Base-by-base conservation (phyloP, 2,113 vertebrate genomes). In the Chionomys nivalis region DNA sequence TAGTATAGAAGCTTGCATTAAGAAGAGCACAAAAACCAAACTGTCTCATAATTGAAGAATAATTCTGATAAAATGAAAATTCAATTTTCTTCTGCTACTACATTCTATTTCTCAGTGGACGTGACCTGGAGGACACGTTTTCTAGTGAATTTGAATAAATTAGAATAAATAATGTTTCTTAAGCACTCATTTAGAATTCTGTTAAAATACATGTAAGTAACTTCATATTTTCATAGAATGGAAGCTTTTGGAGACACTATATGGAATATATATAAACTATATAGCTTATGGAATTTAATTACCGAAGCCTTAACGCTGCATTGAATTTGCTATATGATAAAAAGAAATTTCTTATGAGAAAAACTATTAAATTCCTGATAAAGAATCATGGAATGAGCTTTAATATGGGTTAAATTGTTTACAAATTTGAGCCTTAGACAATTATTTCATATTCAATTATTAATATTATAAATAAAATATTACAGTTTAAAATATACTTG, bases 161-260 rank as follows among this genome's bases (percentile, higher is more conserved):
- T 92, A 98, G 73, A 97, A 94, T 97, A 97, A 98, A 94, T 98
- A 97, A 98, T 98, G 97, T 97, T 98, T 58, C 58, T 58, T 95
- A 98, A 98, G 90, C 96, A 96, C 98, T 99, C 98, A 98, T 98
- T 98, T 98, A 98, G 96, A 97, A 97, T 97, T 98, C 79, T 98
- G 97, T 97, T 97, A 98, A 98, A 98, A 98, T 97, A 95, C 87
- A 90, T 82, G 72, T 93, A 95, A 97, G 94, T 91, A 97, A 97
- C 94, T 96, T 98, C 90, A 90, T 96, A 96, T 97, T 96, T 94
- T 97, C 91, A 92, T 87, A 96, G 95, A 98, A 96, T 89, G 55
- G 89, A 95, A 98, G 85, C 93, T 96, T 95, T 61, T 93, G 81
- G 95, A 94, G 77, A 98, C 21, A 31, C 16, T 33, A 31, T 70